A percentile compares a stretch with the other conserved stretches of the same genome.
Evolutionary conservation across 2,113 vertebrate species (phyloP).

Genomic region (Otus sunia): DNA sequence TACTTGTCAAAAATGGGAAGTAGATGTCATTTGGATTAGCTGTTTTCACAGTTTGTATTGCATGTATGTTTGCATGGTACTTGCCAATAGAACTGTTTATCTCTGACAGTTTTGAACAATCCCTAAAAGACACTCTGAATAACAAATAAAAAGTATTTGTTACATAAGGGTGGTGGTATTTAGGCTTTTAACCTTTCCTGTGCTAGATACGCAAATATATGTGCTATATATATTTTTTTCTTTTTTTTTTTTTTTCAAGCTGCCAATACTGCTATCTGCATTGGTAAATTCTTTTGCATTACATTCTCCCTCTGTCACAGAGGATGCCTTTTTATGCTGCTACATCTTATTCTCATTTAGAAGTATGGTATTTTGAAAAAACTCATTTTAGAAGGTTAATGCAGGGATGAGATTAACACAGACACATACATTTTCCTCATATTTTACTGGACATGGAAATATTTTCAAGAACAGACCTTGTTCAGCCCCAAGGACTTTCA

Average conservation of each 20-base stretch:
- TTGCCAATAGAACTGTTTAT: background rate
- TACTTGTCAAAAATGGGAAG: background rate
- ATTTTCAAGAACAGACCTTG: background rate
- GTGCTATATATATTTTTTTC: background rate
- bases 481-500: background rate
- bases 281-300: background rate
- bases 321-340: background rate
- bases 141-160: background rate
- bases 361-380: background rate
- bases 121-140: background rate
- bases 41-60: background rate
- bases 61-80: background rate
- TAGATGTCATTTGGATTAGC: background rate
- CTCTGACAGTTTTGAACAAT: background rate
- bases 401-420: background rate
- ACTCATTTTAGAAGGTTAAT: background rate
- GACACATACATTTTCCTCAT: background rate
- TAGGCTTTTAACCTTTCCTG: background rate
- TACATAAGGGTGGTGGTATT: background rate
- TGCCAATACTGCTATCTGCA: background rate
- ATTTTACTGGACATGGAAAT: background rate
- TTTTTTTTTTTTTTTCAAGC: background rate
- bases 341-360: background rate
- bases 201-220: background rate
- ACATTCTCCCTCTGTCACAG: background rate